phyloP scores from a whole-genome alignment of 1,140 invertebrate species.

The Aricia agestis region DNA sequence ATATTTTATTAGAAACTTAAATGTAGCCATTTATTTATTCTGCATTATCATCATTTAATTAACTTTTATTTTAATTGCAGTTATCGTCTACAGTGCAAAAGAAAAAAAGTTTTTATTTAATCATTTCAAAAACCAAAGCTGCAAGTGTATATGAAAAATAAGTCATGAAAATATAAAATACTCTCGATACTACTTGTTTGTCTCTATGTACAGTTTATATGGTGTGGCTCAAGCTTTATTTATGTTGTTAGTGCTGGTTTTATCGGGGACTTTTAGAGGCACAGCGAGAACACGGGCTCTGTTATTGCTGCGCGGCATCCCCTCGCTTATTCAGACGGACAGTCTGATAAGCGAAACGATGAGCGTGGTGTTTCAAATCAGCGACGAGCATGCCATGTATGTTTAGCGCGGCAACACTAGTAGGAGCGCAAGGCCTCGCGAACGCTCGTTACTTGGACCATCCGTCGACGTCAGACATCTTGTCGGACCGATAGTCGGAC shows the following conservation, averaged over 20 bases:
- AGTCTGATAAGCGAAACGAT: slow-evolving; percentile 66
- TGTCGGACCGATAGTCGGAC: not conserved
- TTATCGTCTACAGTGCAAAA: slow-evolving; percentile 8
- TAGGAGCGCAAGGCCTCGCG: slow-evolving; percentile 52
- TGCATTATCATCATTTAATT: not conserved
- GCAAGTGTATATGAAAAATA: not conserved
- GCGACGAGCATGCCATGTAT: slow-evolving; percentile 67
- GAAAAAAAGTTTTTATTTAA: not conserved
- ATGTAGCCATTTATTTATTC: not conserved
- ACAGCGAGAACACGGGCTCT: slow-evolving; percentile 50
- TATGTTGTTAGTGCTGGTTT: slow-evolving; percentile 60
- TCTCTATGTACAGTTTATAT: slow-evolving; percentile 21
- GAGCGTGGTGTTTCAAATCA: slow-evolving; percentile 71
- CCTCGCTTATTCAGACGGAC: slow-evolving; percentile 53
- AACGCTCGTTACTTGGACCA: slow-evolving; percentile 56
- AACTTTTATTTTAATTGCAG: slow-evolving; percentile 7
- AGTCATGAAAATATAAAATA: not conserved
- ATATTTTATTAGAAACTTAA: not conserved
- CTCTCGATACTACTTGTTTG: not conserved
- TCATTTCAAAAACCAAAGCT: slow-evolving; percentile 2
- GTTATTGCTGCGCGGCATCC: slow-evolving; percentile 51
- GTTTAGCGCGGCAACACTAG: slow-evolving; percentile 67
- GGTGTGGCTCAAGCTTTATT: slow-evolving; percentile 41
- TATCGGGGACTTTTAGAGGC: slow-evolving; percentile 55
- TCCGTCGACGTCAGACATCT: not conserved